Evolutionary conservation across 2,888 invertebrate genomes (phyloP).

Genomic region (Sipha maydis): DNA sequence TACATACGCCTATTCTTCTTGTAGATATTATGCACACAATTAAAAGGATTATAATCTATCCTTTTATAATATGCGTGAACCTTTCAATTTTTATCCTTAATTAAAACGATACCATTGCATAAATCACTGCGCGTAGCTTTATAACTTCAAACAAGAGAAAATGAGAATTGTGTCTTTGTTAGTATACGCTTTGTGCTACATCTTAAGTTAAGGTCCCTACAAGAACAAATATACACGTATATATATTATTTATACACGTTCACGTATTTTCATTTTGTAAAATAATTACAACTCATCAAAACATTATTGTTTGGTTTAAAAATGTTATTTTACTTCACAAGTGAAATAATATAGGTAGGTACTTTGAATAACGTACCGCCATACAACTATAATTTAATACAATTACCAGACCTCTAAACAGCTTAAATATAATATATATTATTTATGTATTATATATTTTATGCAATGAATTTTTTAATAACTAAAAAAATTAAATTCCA

Average conservation of each 20-base stretch:
- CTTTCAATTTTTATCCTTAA: not conserved
- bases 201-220: not conserved
- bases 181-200: not conserved
- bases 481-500: no score
- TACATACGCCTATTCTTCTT: not conserved
- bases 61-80: not conserved
- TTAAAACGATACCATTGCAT: constrained; percentile 41
- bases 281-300: not conserved
- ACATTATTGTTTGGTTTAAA: constrained; percentile 13
- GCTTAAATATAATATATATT: no score
- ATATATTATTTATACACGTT: no score
- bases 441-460: no score
- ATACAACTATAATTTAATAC: no score
- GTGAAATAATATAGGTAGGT: no score
- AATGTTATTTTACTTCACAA: not conserved
- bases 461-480: no score
- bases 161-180: constrained; percentile 38
- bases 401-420: no score
- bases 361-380: no score
- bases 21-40: not conserved
- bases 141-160: constrained; percentile 37
- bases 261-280: not conserved
- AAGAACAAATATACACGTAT: not conserved
- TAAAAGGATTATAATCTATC: constrained; percentile 25
- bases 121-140: constrained; percentile 5